Evolutionary conservation across 2,888 invertebrate genomes (phyloP).

Genomic region (Rhagonycha fulva): DNA sequence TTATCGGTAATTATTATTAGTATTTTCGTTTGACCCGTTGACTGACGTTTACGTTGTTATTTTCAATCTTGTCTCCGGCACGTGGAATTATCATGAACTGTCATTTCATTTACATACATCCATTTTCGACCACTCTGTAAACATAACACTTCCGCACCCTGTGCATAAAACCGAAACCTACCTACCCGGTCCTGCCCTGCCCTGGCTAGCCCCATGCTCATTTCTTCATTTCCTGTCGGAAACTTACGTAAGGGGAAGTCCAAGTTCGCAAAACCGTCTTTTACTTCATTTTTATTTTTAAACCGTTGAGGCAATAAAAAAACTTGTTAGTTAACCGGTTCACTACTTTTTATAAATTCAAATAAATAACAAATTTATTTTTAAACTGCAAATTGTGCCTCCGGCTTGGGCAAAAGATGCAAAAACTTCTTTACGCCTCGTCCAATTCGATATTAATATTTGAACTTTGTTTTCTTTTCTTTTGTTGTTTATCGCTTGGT

Average conservation of each 20-base stretch:
- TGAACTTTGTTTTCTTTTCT: not conserved
- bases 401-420: not conserved
- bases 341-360: not conserved
- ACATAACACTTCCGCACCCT: not conserved
- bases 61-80: conserved; percentile 27
- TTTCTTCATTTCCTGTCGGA: not conserved
- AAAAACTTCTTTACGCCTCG: not conserved
- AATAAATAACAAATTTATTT: not conserved
- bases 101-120: conserved; percentile 31
- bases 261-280: not conserved
- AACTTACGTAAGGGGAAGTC: not conserved
- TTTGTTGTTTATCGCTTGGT: not conserved
- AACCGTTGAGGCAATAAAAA: not conserved
- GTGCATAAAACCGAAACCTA: not conserved
- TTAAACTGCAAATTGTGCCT: not conserved
- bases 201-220: not conserved
- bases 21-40: conserved; percentile 30
- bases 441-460: not conserved
- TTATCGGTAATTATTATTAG: conserved; percentile 29
- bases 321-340: not conserved
- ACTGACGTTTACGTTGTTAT: conserved; percentile 26
- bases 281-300: not conserved
- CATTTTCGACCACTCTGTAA: not conserved
- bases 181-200: not conserved
- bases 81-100: conserved; percentile 29